Percentiles rank a stretch among this genome's conserved stretches.
Conservation (phyloP, 2,113 vertebrate genomes). For the Platycercus adscitus region DNA sequence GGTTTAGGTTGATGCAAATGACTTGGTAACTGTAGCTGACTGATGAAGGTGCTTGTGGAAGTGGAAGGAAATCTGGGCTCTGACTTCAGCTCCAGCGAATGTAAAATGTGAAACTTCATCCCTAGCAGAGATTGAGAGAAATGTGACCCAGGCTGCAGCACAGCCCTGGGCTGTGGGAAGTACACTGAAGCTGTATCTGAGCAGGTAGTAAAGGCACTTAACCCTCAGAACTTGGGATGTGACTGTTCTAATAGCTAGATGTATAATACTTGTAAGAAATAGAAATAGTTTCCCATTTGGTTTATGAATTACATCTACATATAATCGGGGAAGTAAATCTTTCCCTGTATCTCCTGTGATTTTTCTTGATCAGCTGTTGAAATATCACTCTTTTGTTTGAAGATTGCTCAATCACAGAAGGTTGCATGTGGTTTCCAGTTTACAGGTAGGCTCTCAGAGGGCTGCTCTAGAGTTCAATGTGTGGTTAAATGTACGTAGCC, state of each 20-base stretch:
- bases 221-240: not conserved
- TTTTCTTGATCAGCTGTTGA: not conserved
- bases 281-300: not conserved
- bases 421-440: not conserved
- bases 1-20: not conserved
- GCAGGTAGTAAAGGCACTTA: not conserved
- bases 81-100: not conserved
- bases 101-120: not conserved
- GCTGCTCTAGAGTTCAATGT: fast-evolving
- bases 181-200: not conserved
- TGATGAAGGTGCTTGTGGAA: not conserved
- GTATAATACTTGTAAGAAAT: not conserved
- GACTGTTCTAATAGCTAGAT: not conserved
- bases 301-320: not conserved
- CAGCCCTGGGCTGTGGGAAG: not conserved
- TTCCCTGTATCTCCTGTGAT: not conserved
- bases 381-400: fast-evolving
- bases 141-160: fast-evolving
- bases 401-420: not conserved
- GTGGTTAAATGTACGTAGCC: not conserved
- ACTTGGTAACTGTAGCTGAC: not conserved
- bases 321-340: not conserved
- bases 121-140: not conserved
- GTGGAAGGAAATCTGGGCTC: not conserved
- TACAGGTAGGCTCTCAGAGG: not conserved